These are phyloP conservation scores for Tichodroma muraria DNA, from an alignment of 2,113 vertebrate species.

Conservation along the genomic window DNA sequence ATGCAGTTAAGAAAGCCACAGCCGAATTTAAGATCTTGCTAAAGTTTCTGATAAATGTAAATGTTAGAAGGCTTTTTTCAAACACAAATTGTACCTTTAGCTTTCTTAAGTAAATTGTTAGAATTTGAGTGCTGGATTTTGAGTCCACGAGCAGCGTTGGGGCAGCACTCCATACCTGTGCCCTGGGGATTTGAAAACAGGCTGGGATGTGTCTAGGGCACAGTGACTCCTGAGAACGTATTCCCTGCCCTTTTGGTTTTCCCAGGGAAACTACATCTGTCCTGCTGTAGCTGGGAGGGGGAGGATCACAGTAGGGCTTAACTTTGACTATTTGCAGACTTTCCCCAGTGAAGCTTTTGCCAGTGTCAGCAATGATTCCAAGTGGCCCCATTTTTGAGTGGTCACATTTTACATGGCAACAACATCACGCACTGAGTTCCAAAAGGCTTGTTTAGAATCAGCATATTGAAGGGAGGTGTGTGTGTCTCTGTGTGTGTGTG, in stretches of 20 bases:
- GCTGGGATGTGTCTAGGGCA: neutral
- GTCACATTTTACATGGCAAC: neutral
- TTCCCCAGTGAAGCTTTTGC: neutral
- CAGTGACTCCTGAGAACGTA: neutral
- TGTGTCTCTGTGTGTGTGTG: no score
- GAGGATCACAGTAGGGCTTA: neutral
- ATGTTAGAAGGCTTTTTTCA: neutral
- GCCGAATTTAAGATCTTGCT: neutral
- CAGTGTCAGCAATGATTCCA: neutral
- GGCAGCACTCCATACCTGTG: neutral
- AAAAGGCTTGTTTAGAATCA: neutral
- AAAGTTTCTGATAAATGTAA: neutral
- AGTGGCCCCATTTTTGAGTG: neutral
- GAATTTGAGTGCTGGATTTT: neutral
- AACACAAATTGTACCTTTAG: neutral
- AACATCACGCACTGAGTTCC: rapidly evolving
- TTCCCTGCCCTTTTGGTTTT: neutral
- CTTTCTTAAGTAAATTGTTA: neutral
- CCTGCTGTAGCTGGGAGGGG: neutral
- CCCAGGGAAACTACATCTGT: neutral
- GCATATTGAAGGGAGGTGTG: neutral
- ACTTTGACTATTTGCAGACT: neutral
- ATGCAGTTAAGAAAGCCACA: neutral
- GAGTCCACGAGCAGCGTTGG: neutral
- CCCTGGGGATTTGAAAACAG: neutral